Conservation (phyloP, 2,888 invertebrate genomes). For the Embidobia sp. region DNA sequence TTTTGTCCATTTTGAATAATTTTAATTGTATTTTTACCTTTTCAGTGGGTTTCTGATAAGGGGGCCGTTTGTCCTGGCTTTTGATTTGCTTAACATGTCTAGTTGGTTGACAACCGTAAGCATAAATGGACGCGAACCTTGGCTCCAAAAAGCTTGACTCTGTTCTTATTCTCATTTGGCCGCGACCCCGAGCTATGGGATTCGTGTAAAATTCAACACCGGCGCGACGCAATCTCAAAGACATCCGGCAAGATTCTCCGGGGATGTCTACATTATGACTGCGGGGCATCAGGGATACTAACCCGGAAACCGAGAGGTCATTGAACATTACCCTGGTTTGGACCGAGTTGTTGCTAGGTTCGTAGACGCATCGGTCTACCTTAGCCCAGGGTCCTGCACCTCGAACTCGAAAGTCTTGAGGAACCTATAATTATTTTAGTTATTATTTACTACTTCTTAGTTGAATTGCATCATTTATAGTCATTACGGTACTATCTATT, state of each 20-base stretch:
- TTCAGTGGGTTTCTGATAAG: conserved; percentile 52
- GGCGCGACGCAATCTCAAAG: conserved; percentile 88
- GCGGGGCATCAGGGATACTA: conserved; percentile 84
- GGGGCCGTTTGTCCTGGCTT: conserved; percentile 75
- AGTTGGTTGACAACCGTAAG: conserved; percentile 88
- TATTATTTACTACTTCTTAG: no score
- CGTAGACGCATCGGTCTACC: conserved; percentile 89
- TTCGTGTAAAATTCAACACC: conserved; percentile 89
- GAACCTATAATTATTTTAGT: conserved; percentile 67
- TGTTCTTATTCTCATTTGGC: conserved; percentile 88
- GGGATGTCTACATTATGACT: conserved; percentile 69
- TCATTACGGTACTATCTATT: no score
- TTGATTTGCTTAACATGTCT: conserved; percentile 76
- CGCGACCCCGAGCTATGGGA: conserved; percentile 86
- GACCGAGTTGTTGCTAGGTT: conserved; percentile 88
- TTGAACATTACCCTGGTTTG: conserved; percentile 90
- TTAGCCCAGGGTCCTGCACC: conserved; percentile 78
- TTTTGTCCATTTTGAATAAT: no score
- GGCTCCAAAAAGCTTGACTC: conserved; percentile 93
- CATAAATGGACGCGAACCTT: conserved; percentile 92
- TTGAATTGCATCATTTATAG: no score
- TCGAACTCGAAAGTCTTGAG: conserved; percentile 69
- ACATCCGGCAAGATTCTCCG: conserved; percentile 89
- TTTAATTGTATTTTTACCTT: conserved; percentile 45
- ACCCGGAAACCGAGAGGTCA: conserved; percentile 90